phyloP scores from a whole-genome alignment of 2,797 vertebrate genomes.

The Sebastes iracundus region DNA sequence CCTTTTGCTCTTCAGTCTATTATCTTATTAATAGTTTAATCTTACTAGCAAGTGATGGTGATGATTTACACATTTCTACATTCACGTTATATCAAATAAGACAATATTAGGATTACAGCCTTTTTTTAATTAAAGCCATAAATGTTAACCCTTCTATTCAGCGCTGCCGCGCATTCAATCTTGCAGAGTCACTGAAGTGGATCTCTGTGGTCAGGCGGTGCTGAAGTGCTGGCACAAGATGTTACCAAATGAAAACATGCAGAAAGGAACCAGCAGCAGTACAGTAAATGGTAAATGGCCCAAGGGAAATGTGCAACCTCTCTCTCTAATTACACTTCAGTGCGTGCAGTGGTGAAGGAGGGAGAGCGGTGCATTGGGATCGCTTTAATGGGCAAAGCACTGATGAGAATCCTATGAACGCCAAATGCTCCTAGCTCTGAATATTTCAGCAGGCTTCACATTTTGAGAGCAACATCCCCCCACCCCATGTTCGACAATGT shows the following conservation, averaged over 20 bases:
- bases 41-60: neutral
- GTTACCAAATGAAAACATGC: constrained; percentile 54
- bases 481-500: constrained; percentile 31
- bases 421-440: constrained; percentile 50
- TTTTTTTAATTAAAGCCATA: neutral
- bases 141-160: constrained; percentile 18
- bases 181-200: constrained; percentile 37
- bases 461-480: constrained; percentile 39
- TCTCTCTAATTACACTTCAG: constrained; percentile 71
- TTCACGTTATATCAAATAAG: neutral
- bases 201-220: constrained; percentile 42
- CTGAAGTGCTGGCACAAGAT: constrained; percentile 44
- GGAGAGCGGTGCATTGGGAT: constrained; percentile 50
- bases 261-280: constrained; percentile 54
- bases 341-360: constrained; percentile 56
- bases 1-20: neutral
- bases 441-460: constrained; percentile 58
- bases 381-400: constrained; percentile 65
- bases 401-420: constrained; percentile 64
- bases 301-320: constrained; percentile 56
- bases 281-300: constrained; percentile 58
- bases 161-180: constrained; percentile 7
- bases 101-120: neutral
- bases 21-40: neutral
- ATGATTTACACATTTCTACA: constrained; percentile 8